A percentile compares a stretch with the other conserved stretches of the same genome.
Conservation (phyloP, 1,140 invertebrate genomes). For the Drosophila nannoptera region DNA sequence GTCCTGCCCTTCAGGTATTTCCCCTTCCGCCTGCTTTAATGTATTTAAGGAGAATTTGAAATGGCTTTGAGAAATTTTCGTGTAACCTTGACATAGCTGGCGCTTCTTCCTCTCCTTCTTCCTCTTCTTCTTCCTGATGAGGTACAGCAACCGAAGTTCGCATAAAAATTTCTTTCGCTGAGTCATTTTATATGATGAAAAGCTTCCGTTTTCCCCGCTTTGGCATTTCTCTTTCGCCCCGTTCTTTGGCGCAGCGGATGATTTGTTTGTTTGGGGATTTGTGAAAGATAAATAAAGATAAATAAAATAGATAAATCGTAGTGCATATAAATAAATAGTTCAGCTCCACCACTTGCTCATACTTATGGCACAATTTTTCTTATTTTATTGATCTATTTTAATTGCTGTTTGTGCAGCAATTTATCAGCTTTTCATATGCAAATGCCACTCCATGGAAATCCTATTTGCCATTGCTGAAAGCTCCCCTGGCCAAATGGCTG, state of each 20-base stretch:
- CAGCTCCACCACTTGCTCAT: conserved; percentile 18
- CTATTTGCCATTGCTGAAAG: no score
- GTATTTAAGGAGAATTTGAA: no score
- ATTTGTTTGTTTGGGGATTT: conserved; percentile 45
- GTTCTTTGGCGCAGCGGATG: conserved; percentile 9
- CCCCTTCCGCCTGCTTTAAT: no score
- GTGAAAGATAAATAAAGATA: conserved; percentile 34
- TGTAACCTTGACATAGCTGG: no score
- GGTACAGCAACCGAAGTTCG: background rate
- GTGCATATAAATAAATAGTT: conserved; percentile 15
- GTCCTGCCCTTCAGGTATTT: no score
- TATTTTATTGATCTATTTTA: conserved; percentile 35
- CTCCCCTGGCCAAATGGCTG: background rate
- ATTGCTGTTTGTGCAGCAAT: conserved; percentile 16
- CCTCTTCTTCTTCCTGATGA: no score
- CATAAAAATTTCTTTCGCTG: conserved; percentile 27
- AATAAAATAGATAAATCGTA: conserved; percentile 51
- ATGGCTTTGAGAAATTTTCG: no score
- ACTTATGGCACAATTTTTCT: background rate
- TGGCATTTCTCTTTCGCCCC: conserved; percentile 14
- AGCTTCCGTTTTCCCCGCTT: conserved; percentile 46
- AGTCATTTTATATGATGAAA: conserved; percentile 62
- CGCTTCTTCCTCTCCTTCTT: no score
- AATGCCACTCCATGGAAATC: conserved; percentile 6
- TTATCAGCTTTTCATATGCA: conserved; percentile 8